Evolutionary conservation across 1,140 invertebrate species (phyloP).

Genomic region (Tetraneura akinire): DNA sequence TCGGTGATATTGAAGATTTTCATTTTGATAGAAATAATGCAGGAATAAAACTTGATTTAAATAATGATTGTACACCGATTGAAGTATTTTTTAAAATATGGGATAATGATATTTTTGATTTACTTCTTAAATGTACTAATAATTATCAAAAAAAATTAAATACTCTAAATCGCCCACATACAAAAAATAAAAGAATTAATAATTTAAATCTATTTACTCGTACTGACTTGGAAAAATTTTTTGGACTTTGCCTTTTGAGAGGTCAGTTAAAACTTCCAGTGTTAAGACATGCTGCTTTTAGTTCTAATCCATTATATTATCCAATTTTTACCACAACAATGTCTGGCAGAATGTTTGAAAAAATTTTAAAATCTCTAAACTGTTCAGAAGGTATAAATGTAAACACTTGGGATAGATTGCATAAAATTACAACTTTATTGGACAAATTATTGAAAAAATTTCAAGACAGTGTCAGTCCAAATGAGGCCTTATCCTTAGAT

Average conservation of each 20-base stretch:
- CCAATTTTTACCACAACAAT: conserved; percentile 22
- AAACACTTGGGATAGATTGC: background rate
- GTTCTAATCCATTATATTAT: conserved; percentile 7
- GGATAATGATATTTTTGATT: background rate
- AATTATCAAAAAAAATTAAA: background rate
- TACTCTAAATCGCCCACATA: conserved; percentile 2
- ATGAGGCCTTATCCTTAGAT: conserved; percentile 54
- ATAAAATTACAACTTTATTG: conserved; percentile 3
- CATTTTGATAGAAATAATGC: background rate
- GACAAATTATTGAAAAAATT: conserved; percentile 9
- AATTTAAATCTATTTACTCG: background rate
- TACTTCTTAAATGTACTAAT: background rate
- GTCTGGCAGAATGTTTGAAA: conserved; percentile 25
- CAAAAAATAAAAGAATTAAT: background rate
- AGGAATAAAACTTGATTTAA: background rate
- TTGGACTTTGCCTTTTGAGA: background rate
- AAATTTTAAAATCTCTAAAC: conserved; percentile 9
- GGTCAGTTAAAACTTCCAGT: background rate
- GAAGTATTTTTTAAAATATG: background rate
- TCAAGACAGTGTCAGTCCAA: conserved; percentile 41
- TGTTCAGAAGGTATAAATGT: conserved; percentile 2
- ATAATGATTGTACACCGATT: background rate
- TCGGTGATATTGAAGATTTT: background rate
- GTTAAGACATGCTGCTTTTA: background rate
- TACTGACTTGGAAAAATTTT: background rate